Conservation (phyloP, 2,113 vertebrate species). For the Lipophrys pholis region DNA sequence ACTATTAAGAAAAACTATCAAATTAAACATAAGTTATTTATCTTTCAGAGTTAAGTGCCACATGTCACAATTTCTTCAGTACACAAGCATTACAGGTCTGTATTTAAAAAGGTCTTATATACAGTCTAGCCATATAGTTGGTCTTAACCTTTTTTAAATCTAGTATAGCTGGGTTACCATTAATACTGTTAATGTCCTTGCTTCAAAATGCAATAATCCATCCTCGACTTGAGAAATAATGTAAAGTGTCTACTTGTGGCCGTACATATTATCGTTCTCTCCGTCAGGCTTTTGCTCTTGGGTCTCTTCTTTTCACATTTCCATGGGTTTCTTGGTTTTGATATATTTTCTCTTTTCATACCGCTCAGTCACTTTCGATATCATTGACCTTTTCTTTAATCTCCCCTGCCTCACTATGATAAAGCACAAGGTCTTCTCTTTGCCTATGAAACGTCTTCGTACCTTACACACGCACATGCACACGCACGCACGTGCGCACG, state of each 20-base stretch:
- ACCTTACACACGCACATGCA: too few species aligned
- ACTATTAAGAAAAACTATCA: too few species aligned
- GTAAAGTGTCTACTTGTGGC: neutral
- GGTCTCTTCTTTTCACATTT: neutral
- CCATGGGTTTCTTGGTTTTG: constrained; percentile 5
- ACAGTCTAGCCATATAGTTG: too few species aligned
- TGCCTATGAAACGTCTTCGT: constrained; percentile 16
- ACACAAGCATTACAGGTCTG: too few species aligned
- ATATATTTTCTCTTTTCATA: neutral
- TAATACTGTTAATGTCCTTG: neutral
- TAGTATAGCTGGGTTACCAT: neutral
- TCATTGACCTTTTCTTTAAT: constrained; percentile 15
- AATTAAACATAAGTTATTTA: too few species aligned
- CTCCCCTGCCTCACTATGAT: neutral
- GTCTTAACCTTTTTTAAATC: neutral
- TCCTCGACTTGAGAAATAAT: neutral
- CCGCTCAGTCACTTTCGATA: constrained; percentile 3
- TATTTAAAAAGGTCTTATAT: too few species aligned
- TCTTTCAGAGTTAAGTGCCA: too few species aligned
- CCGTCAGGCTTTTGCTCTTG: neutral
- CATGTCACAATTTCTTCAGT: too few species aligned
- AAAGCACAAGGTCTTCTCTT: neutral
- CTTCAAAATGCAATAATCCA: neutral
- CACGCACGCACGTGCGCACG: neutral
- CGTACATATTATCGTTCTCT: neutral